Percentiles rank a stretch among this genome's conserved stretches.
Conservation (phyloP, 2,797 vertebrate genomes). For the Prionace glauca region DNA sequence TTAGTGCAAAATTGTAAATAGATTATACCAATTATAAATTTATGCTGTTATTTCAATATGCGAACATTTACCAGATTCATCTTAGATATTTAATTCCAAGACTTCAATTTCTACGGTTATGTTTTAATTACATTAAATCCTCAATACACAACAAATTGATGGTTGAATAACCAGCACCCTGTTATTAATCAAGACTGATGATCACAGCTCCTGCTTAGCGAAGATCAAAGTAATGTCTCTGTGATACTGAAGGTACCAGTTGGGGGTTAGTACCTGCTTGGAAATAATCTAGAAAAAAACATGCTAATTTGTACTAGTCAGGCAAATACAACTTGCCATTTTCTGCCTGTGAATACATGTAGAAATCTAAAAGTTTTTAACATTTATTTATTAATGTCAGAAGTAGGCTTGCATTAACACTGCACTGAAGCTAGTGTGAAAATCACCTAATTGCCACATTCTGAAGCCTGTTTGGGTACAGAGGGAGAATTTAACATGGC, state of each 20-base stretch:
- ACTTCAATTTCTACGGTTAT: neutral
- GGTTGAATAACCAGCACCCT: slow-evolving; percentile 9
- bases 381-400: too few species aligned
- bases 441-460: too few species aligned
- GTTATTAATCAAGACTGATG: slow-evolving; percentile 30
- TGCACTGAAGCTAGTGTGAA: too few species aligned
- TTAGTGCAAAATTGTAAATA: neutral
- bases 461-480: too few species aligned
- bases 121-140: slow-evolving; percentile 21
- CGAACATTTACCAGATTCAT: neutral
- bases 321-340: neutral
- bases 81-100: slow-evolving; percentile 18
- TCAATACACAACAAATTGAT: slow-evolving; percentile 1
- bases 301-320: neutral
- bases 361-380: neutral
- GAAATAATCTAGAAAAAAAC: neutral
- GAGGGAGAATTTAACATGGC: too few species aligned
- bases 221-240: neutral
- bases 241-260: neutral
- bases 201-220: neutral
- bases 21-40: neutral
- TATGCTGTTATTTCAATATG: neutral
- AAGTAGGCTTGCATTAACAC: too few species aligned
- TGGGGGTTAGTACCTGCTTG: neutral
- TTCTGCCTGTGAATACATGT: neutral